Base-by-base conservation (phyloP, 2,888 invertebrate species). In the Pollenia angustigena region DNA sequence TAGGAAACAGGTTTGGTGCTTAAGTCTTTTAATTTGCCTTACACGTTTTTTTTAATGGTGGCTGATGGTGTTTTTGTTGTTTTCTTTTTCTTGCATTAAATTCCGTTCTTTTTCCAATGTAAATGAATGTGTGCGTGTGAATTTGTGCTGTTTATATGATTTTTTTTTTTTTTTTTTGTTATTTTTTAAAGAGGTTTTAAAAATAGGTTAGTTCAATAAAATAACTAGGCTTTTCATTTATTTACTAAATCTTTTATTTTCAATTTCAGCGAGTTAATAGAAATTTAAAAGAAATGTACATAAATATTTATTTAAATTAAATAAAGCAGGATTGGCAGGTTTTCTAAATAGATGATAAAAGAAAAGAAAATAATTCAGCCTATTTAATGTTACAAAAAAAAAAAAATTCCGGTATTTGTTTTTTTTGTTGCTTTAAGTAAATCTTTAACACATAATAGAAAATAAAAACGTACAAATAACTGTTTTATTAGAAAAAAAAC, bases 191-290 rank as follows among this genome's bases (percentile, higher is more conserved):
- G 74, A 85, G 68, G 23, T 79, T 62, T 79, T 11, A 71, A 62
- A 87, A 84, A 84, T 87, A 74, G 87, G 87, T 87, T 87, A 87
- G 66, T 69, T 84, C 81, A 78, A 87, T 84, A 84, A 81, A 84
- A 87, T 76, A 87, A 87, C 72, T 87, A 81, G 86, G 86, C 72
- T 86, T 69, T 48, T 4, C 66, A 10, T 76, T 48, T 44, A 76
- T 69, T 60, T 68, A 50, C 60, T 62, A 62, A 58, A 18, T 62
- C 8, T 50, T 46, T 46, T 18, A 42, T 4, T 12, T 32, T 69
- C 52, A 32, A 32, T 16, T 52, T 40, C 18, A 40, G 50, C 10
- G 62, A 42, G 52, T 79, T 44, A 74, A 71, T 60, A 68, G 52
- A 66, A 68, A 60, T 74, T 66, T n/a, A 18, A 68, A 79, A 66